phyloP scores from a whole-genome alignment of 2,888 invertebrate species.

The Thymelicus sylvestris region DNA sequence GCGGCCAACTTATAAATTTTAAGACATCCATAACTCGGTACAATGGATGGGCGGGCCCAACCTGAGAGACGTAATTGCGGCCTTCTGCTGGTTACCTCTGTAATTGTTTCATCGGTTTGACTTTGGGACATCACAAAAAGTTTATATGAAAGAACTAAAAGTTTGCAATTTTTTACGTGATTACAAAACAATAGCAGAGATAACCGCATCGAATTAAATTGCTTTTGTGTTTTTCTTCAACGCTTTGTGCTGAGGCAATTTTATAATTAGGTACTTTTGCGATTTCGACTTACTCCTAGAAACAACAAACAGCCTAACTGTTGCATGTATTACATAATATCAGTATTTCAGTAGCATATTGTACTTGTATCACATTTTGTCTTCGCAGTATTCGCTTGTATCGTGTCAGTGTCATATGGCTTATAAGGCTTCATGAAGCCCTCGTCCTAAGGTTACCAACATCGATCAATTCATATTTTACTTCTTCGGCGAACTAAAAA shows the following conservation, averaged over 20 bases:
- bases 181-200: neutral
- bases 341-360: conserved; percentile 1
- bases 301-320: too few species aligned
- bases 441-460: conserved; percentile 33
- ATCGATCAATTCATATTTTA: conserved; percentile 11
- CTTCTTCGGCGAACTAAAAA: conserved; percentile 3
- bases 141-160: neutral
- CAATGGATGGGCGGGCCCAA: conserved; percentile 65
- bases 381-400: conserved; percentile 32
- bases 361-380: conserved; percentile 30
- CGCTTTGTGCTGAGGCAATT: too few species aligned
- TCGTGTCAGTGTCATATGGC: conserved; percentile 34
- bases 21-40: conserved; percentile 51
- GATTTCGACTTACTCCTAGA: too few species aligned
- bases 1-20: conserved; percentile 73
- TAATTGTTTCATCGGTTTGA: conserved; percentile 21
- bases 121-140: neutral
- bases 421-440: conserved; percentile 35
- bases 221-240: too few species aligned
- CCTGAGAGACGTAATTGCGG: conserved; percentile 41
- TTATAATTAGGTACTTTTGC: too few species aligned
- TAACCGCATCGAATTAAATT: too few species aligned
- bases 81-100: conserved; percentile 20
- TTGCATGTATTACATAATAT: too few species aligned
- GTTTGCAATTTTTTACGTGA: neutral